Base-by-base conservation (phyloP, 2,797 vertebrate species). In the Bryconaethiops microstoma region DNA sequence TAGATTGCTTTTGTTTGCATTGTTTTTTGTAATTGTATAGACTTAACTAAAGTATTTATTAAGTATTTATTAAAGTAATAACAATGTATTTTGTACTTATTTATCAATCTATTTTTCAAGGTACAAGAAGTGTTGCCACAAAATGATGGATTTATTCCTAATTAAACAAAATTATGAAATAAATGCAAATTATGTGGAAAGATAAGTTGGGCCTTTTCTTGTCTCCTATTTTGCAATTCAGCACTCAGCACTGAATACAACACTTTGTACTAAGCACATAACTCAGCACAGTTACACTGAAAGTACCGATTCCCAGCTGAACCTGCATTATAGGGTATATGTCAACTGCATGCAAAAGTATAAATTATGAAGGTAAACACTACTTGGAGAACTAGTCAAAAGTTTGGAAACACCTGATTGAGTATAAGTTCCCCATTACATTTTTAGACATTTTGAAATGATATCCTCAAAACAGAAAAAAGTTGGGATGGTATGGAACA, bases 21-120 rank as follows among this genome's bases (percentile, higher is more conserved):
- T 91, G 88, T 93, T 92, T 84, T 82, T 86, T 87, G 79, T 89
- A 88, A 88, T 87, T 89, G 85, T 90, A 86, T 84, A 89, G 86
- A 88, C 92, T 90, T 94, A 92, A 93, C 89, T 90, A 89, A 93
- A 91, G 89, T 95, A 95, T 95, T 94, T 95, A 95, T 95, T 95
- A 89, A 91, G 78, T 95, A 95, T 95, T 95, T 95, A 95, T 95
- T 95, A 88, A 92, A 87, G 74, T 88, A 88, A 92, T 88, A 91
- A 77, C 92, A 90, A 87, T 93, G 91, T 93, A 92, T 95, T 95
- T 95, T 95, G 89, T 95, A 95, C 90, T 89, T 95, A 95, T 95
- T 95, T 95, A 95, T 95, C 89, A 88, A 90, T 71, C 92, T 87
- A 87, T 29, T 29, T 92, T 80, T 87, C 86, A 88, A 82, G 70